These are phyloP conservation scores for Tipula unca DNA, from an alignment of 2,888 invertebrate genomes.

Conservation along the genomic window DNA sequence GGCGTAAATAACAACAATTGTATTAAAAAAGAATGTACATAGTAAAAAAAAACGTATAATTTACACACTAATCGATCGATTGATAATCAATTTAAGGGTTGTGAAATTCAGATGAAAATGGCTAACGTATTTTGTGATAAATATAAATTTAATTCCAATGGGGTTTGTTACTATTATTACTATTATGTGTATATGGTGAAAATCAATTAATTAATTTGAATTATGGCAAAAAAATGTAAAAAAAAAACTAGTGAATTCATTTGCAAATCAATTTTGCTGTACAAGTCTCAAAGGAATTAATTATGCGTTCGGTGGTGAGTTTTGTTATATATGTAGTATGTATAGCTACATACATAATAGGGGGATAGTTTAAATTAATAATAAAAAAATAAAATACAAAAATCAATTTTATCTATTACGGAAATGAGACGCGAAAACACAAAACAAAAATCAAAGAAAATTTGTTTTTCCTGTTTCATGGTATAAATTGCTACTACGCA, in stretches of 20 bases:
- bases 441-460: neutral
- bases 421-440: constrained; percentile 15
- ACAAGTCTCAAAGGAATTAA: neutral
- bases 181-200: neutral
- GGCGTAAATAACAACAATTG: constrained; percentile 17
- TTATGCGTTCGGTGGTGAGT: neutral
- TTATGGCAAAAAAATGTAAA: neutral
- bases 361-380: neutral
- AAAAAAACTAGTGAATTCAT: neutral
- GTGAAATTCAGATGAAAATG: neutral
- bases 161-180: neutral
- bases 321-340: too few species aligned
- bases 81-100: constrained; percentile 19
- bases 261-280: neutral
- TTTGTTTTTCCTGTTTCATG: neutral
- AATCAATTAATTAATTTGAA: constrained; percentile 17
- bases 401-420: neutral
- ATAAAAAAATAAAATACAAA: neutral
- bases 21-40: neutral
- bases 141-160: neutral
- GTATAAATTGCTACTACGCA: neutral
- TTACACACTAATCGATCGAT: constrained; percentile 19
- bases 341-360: neutral
- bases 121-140: neutral
- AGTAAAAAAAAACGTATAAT: neutral